Evolutionary conservation across 2,888 invertebrate species (phyloP), one percentile per base, ranked within the genome.

Genomic region (Acleris holmiana): DNA sequence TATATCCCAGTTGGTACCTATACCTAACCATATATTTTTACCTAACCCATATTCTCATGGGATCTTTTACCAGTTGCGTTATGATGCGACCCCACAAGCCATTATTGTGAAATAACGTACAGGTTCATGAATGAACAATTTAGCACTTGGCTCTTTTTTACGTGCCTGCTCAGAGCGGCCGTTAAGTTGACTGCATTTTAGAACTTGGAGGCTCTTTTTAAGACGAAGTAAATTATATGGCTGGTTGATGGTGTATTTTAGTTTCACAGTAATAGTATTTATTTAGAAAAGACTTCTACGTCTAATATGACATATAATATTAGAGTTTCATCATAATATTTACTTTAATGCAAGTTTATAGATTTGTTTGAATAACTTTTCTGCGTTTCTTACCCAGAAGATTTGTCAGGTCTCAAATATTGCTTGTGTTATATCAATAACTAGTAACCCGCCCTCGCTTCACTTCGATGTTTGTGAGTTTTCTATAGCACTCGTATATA

Each of bases 11-110:
- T 17, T 41, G 19, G 29, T 50, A n/a, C n/a, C n/a, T n/a, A 62
- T 17, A 44, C 8, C 2, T n/a, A 35, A 18, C 35, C 46, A 47
- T 48, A 55, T 67, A 59, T 67, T 55, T 49, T 67, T 63, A 15
- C 29, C 19, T 17, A 59, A 58, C 53, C 57, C 53, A 67, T 66
- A 67, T 67, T 73, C 84, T 74, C 79, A 51, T 41, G 79, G 78
- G 81, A 78, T 74, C 70, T 78, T 78, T 80, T 74, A 81, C 74
- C 70, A 71, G 74, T 73, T 74, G 68, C 67, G 74, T 75, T 79
- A 82, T 75, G 74, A 75, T 65, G 59, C 59, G 70, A 69, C 67
- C 68, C 68, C 69, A 73, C 55, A 55, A 56, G 62, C 72, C 70
- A 55, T 73, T 73, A 72, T 69, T 69, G 71, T 54, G 73, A 73